A percentile compares a stretch with the other conserved stretches of the same genome.
phyloP scores from a whole-genome alignment of 2,113 vertebrate species.

The Phalacrocorax aristotelis region DNA sequence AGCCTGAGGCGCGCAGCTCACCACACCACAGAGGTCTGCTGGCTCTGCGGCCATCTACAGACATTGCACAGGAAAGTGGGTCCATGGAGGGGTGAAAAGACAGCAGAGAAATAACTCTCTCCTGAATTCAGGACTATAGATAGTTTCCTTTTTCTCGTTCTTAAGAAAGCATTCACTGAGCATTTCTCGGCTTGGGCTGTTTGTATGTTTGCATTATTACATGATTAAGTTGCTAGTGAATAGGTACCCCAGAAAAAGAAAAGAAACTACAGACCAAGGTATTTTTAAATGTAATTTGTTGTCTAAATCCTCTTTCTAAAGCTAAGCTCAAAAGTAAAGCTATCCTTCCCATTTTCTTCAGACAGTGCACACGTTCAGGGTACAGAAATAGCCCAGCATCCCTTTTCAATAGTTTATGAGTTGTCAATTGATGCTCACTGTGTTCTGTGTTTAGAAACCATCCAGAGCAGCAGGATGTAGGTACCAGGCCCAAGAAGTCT shows the following conservation, averaged over 20 bases:
- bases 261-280: background rate
- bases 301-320: background rate
- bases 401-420: slow-evolving; percentile 4
- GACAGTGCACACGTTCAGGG: background rate
- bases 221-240: background rate
- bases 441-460: slow-evolving; percentile 5
- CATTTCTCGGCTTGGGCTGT: background rate
- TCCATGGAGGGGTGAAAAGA: background rate
- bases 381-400: background rate
- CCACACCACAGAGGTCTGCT: background rate
- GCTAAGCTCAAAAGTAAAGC: background rate
- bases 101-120: background rate
- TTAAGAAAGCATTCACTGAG: background rate
- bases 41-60: background rate
- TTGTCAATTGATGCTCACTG: slow-evolving; percentile 10
- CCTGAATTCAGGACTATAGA: background rate
- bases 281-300: background rate
- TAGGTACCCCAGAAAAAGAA: background rate
- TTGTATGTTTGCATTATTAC: background rate
- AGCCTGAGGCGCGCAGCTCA: fast-evolving
- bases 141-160: background rate
- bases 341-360: background rate
- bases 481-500: background rate
- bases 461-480: slow-evolving; percentile 21
- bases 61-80: background rate